These are phyloP conservation scores for Aphelinus atriplicis DNA, from an alignment of 1,140 invertebrate genomes.

Conservation along the genomic window DNA sequence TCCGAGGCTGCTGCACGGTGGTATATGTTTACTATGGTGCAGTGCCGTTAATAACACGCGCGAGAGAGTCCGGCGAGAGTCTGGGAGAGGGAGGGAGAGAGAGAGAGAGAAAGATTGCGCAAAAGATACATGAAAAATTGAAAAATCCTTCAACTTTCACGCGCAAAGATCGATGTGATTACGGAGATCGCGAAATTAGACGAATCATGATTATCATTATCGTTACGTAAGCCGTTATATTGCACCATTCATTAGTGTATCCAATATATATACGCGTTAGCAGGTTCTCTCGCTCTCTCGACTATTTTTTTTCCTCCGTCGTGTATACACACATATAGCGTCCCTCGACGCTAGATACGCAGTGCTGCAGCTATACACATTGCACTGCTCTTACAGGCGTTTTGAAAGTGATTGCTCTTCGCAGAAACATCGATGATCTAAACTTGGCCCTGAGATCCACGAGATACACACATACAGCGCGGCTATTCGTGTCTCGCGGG, in stretches of 20 bases:
- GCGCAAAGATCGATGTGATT: constrained; percentile 29
- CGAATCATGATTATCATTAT: constrained; percentile 29
- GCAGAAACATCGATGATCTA: constrained; percentile 48
- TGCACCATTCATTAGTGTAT: constrained; percentile 30
- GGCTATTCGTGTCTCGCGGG: constrained; percentile 14
- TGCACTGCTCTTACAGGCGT: neutral
- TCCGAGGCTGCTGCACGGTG: constrained; percentile 8
- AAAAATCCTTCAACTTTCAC: constrained; percentile 29
- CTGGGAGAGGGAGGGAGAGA: neutral
- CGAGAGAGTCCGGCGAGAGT: neutral
- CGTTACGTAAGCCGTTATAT: constrained; percentile 11
- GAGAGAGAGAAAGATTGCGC: neutral
- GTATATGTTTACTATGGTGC: neutral
- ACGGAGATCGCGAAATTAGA: constrained; percentile 31
- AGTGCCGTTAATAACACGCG: constrained; percentile 1
- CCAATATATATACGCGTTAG: neutral
- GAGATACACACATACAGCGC: too few relatives aligned
- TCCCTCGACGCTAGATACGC: neutral
- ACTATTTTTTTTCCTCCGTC: neutral
- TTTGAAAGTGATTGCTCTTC: constrained; percentile 28
- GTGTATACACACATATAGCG: neutral
- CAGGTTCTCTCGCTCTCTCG: neutral
- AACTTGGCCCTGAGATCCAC: constrained; percentile 50
- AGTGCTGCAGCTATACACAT: neutral
- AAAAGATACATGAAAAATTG: constrained; percentile 10